Conservation (phyloP, 2,888 invertebrate genomes). For the Campopleginae sp. region DNA sequence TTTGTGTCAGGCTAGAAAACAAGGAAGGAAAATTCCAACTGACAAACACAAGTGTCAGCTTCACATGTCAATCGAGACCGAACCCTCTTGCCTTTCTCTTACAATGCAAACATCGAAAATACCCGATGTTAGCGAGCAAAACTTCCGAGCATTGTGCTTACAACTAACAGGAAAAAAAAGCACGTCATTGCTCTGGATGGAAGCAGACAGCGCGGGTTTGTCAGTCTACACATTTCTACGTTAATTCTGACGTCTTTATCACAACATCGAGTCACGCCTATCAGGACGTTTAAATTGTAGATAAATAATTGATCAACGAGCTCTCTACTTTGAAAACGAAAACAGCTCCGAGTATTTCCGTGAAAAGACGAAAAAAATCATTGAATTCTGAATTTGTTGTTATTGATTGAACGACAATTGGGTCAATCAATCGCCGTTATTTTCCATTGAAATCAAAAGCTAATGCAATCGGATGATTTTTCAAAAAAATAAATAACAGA, state of each 20-base stretch:
- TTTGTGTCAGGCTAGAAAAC: constrained; percentile 16
- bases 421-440: not conserved
- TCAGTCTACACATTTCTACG: not conserved
- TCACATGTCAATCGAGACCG: constrained; percentile 80
- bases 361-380: not conserved
- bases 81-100: constrained; percentile 15
- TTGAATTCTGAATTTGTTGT: not conserved
- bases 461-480: not conserved
- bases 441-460: too few relatives aligned
- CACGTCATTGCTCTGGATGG: constrained; percentile 36
- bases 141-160: constrained; percentile 25
- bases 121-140: constrained; percentile 19
- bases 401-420: not conserved
- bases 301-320: constrained; percentile 2
- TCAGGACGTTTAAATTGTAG: not conserved
- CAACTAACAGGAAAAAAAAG: constrained; percentile 30
- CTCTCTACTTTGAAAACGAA: not conserved
- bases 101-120: constrained; percentile 43
- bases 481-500: not conserved
- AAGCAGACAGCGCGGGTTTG: not conserved
- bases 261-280: constrained; percentile 32
- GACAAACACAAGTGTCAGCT: constrained; percentile 78
- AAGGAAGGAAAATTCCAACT: constrained; percentile 61
- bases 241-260: constrained; percentile 41
- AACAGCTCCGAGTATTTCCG: not conserved